Percentiles rank a stretch among this genome's conserved stretches.
phyloP scores from a whole-genome alignment of 2,113 vertebrate genomes.

The Smithornis capensis region DNA sequence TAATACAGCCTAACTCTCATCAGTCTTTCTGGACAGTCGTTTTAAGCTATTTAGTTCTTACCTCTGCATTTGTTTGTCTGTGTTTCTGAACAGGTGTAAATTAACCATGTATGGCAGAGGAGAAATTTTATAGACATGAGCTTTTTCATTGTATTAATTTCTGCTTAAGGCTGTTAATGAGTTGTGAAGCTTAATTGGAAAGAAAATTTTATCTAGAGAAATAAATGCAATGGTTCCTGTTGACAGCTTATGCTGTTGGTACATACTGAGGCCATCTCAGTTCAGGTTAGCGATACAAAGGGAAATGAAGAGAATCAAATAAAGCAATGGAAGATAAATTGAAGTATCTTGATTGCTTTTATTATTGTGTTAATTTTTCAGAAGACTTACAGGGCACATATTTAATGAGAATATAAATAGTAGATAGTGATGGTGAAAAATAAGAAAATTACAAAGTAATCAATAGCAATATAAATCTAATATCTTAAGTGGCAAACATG shows the following conservation, averaged over 20 bases:
- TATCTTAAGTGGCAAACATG: neutral
- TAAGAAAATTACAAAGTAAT: neutral
- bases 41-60: neutral
- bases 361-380: neutral
- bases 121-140: neutral
- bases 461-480: neutral
- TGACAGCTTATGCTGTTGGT: neutral
- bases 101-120: neutral
- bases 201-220: neutral
- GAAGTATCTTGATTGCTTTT: neutral
- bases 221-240: neutral
- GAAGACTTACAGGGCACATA: neutral
- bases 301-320: neutral
- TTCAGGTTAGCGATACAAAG: neutral
- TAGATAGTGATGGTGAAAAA: neutral
- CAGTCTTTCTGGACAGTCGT: neutral
- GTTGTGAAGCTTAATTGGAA: neutral
- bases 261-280: neutral
- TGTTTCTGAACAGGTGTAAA: neutral
- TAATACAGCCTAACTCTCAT: neutral
- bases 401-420: neutral
- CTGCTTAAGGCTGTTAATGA: neutral
- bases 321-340: neutral
- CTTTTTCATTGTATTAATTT: neutral
- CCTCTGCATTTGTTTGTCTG: neutral